These are phyloP conservation scores for Drosophila pachea DNA, from an alignment of 1,140 invertebrate species.

Conservation along the genomic window DNA sequence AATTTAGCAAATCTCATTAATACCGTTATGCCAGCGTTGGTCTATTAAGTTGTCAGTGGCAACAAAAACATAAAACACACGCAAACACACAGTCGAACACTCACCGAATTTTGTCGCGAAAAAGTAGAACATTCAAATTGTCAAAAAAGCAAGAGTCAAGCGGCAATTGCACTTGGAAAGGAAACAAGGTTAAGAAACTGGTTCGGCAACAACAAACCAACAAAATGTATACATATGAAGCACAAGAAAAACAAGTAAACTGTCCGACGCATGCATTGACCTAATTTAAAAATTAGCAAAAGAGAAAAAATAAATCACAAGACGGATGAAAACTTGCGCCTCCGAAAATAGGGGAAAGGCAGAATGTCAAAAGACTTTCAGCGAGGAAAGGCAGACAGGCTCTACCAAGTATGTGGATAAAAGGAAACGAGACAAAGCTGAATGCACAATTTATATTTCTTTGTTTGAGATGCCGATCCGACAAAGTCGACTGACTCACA, in stretches of 20 bases:
- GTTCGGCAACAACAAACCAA: constrained; percentile 53
- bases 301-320: constrained; percentile 18
- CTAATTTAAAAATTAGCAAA: constrained; percentile 65
- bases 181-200: constrained; percentile 75
- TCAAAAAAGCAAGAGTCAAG: constrained; percentile 65
- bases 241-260: constrained; percentile 43
- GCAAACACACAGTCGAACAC: constrained; percentile 3
- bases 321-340: constrained; percentile 24
- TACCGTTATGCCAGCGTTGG: constrained; percentile 38
- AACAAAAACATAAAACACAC: constrained; percentile 12
- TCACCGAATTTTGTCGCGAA: constrained; percentile 13
- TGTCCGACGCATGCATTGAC: constrained; percentile 58
- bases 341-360: constrained; percentile 34
- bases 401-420: neutral
- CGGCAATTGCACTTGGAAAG: constrained; percentile 67
- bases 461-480: too few relatives aligned
- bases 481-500: too few relatives aligned
- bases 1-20: constrained; percentile 42
- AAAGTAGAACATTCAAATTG: constrained; percentile 67
- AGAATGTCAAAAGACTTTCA: constrained; percentile 22
- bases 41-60: constrained; percentile 54
- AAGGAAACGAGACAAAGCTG: neutral
- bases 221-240: constrained; percentile 43
- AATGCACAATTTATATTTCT: constrained; percentile 20
- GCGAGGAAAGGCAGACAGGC: neutral